Base-by-base conservation (phyloP, 2,888 invertebrate genomes). In the Harpalus rubripes region DNA sequence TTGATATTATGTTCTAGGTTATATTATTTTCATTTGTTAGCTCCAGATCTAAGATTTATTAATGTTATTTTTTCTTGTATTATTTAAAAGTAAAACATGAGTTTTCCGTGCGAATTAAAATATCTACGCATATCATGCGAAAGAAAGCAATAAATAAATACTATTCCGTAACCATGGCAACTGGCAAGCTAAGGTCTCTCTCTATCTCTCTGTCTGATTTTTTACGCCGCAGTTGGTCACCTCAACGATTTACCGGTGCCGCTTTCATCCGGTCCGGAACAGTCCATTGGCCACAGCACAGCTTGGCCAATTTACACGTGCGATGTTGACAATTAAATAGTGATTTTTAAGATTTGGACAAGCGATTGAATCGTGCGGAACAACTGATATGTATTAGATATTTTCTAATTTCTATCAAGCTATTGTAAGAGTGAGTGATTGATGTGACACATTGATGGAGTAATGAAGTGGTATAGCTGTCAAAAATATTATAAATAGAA, bases 131-230 rank as follows among this genome's bases (percentile, higher is more conserved):
- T 44, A 74, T 68, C 52, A 44, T 7, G 44, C 32, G 58, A 15
- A 78, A 78, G 78, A 78, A 58, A 78, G 78, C 58, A 78, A 56
- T 78, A 58, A 78, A 76, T 76, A 76, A 52, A 52, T 52, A 52
- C 7, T 1, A 18, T 22, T 52, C 18, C 32, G n/a, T 78, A 56
- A 8, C 58, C 58, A 58, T 56, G 26, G 58, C 26, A 78, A 58
- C 78, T 58, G 58, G 12, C n/a, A 78, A 52, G 32, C 26, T 22
- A 22, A 72, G 26, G 56, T 78, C 22, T 22, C 22, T 22, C 22
- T 22, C 22, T n/a, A n/a, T n/a, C n/a, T n/a, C 78, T 78, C 78
- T 58, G 26, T 68, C 32, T 7, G 78, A 78, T 78, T 78, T 78
- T 78, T 78, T 58, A 78, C 32, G 58, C 56, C 58, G 58, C 58